phyloP scores from a whole-genome alignment of 2,888 invertebrate genomes.

The Mythimna albipuncta region DNA sequence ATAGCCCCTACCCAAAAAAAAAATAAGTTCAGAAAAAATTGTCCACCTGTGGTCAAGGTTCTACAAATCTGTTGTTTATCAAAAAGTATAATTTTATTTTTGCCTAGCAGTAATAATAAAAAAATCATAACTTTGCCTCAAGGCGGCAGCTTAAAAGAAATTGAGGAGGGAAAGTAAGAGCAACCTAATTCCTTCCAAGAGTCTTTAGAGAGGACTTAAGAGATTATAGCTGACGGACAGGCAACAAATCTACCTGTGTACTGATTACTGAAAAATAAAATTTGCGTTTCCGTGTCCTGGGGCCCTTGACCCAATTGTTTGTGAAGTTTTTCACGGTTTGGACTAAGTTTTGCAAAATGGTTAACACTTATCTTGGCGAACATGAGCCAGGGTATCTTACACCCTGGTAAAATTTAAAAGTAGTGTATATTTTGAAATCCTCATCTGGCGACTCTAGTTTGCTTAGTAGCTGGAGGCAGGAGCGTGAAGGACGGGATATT shows the following conservation, averaged over 20 bases:
- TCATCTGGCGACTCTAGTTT: no score
- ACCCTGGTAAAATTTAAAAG: no score
- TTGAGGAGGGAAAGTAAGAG: slow-evolving; percentile 29
- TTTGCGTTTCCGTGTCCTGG: not conserved
- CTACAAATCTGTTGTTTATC: no score
- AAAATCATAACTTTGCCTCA: slow-evolving; percentile 13
- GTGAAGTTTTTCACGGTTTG: not conserved
- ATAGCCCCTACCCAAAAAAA: no score
- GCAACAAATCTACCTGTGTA: slow-evolving; percentile 35
- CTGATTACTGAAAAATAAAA: slow-evolving; percentile 8
- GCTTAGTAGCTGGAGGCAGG: no score
- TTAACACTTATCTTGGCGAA: no score
- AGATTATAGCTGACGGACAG: slow-evolving; percentile 41
- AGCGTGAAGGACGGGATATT: no score
- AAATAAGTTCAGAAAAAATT: no score
- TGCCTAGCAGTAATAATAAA: not conserved
- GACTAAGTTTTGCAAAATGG: no score
- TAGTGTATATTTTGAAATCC: no score
- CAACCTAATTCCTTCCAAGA: slow-evolving; percentile 31
- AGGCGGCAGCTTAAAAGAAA: slow-evolving; percentile 11
- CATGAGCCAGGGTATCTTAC: no score
- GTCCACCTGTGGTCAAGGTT: no score
- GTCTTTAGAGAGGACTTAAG: slow-evolving; percentile 31
- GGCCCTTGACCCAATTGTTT: not conserved
- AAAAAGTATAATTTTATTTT: not conserved